Evolutionary conservation across 1,140 invertebrate genomes (phyloP).

Genomic region (Melitaea cinxia): DNA sequence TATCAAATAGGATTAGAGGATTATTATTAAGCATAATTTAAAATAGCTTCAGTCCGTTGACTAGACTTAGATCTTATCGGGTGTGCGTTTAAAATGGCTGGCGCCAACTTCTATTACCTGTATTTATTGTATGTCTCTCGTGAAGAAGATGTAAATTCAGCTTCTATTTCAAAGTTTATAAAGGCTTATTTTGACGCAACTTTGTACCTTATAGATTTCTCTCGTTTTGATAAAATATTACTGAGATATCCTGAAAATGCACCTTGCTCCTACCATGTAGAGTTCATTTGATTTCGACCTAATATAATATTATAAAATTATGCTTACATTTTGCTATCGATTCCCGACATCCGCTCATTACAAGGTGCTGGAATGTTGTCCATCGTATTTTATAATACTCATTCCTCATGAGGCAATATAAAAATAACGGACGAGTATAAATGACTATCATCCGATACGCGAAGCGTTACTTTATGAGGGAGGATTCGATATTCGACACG

Average conservation of each 20-base stretch:
- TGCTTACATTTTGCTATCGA: conserved; percentile 72
- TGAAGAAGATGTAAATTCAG: conserved; percentile 67
- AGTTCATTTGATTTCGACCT: conserved; percentile 42
- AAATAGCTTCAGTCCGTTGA: conserved; percentile 56
- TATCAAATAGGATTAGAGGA: conserved; percentile 40
- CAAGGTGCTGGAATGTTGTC: conserved; percentile 75
- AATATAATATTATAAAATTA: conserved; percentile 64
- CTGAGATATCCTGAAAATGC: conserved; percentile 39
- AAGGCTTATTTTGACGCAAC: conserved; percentile 58
- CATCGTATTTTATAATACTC: conserved; percentile 63
- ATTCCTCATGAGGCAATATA: conserved; percentile 47
- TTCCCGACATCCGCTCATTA: conserved; percentile 75
- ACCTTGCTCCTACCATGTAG: conserved; percentile 43
- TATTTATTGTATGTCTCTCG: conserved; percentile 57
- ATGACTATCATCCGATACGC: not conserved
- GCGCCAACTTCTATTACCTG: conserved; percentile 72
- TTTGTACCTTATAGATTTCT: conserved; percentile 51
- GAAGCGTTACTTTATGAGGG: not conserved
- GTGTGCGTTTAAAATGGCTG: conserved; percentile 58
- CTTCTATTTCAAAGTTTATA: conserved; percentile 65
- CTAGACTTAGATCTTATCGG: conserved; percentile 65
- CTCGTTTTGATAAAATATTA: conserved; percentile 42
- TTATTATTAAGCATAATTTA: conserved; percentile 58
- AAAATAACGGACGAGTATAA: conserved; percentile 29
- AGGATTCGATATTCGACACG: not conserved